phyloP scores from a whole-genome alignment of 1,140 invertebrate species.

The Drosophila novamexicana region DNA sequence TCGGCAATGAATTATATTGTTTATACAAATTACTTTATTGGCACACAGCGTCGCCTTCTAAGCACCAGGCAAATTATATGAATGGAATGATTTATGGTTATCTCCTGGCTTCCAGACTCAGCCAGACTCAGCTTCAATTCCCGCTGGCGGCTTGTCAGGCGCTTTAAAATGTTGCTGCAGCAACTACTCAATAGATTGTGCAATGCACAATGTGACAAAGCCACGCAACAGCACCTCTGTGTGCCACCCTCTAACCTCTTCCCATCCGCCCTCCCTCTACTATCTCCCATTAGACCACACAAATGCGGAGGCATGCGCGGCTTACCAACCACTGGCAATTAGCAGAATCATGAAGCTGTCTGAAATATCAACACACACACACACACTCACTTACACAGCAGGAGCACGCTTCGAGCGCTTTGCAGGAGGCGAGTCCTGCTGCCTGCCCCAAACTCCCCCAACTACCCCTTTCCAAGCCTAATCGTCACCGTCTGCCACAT shows the following conservation, averaged over 20 bases:
- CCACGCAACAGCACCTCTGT: slow-evolving; percentile 27
- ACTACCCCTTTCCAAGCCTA: slow-evolving; percentile 5
- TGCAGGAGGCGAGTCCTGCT: slow-evolving; percentile 37
- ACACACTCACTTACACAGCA: not conserved
- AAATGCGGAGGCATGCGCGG: slow-evolving; percentile 68
- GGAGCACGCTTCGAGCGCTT: slow-evolving; percentile 35
- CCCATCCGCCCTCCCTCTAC: not conserved
- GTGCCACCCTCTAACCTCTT: not conserved
- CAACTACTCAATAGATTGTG: slow-evolving; percentile 5
- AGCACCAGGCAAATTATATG: slow-evolving; percentile 49
- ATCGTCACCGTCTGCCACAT: slow-evolving; percentile 23
- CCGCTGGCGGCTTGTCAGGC: not conserved
- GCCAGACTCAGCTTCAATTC: slow-evolving; percentile 25
- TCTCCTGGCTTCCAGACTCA: not conserved
- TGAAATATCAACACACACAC: slow-evolving; percentile 52
- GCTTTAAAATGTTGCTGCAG: slow-evolving; percentile 16
- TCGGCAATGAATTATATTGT: slow-evolving; percentile 74
- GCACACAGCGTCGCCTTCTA: slow-evolving; percentile 31
- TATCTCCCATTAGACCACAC: not conserved
- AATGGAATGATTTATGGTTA: slow-evolving; percentile 66
- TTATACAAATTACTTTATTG: slow-evolving; percentile 82
- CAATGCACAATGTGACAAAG: slow-evolving; percentile 30
- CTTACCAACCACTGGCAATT: slow-evolving; percentile 63
- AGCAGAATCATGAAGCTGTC: slow-evolving; percentile 71
- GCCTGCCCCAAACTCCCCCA: not conserved